Base-by-base conservation (phyloP, 2,797 vertebrate genomes). In the Botia kubotai region DNA sequence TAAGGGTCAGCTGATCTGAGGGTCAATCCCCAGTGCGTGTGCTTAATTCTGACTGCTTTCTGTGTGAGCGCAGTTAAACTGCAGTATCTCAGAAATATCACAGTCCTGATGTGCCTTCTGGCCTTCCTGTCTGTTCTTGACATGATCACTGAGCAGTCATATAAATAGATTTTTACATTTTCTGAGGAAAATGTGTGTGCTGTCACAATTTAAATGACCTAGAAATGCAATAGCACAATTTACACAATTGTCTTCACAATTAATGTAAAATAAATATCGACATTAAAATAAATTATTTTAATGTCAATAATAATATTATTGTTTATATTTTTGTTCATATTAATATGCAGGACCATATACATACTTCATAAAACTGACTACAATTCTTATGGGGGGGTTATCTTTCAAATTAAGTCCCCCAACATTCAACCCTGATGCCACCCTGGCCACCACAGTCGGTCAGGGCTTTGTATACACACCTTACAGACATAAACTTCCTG, bases 401-500 rank as follows among this genome's bases (percentile, higher is more conserved):
- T 11, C 29, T 39, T 39, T 39, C 16, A 33, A 5, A 12, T 3
- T 8, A 4, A 63, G 11, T 29, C 16, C 21, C 12, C 23, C 46
- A 71, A 21, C 13, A 50, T 62, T 26, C 23, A 1, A 26, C 23
- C 23, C 23, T 26, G 23, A 81, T 76, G 33, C 60, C 67, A 43
- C 39, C 48, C 21, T 10, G 46, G 21, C 57, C 50, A 70, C 4
- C 33, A 7, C 65, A 63, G 80, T 73, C 63, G 14, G 63, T 43
- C 57, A 74, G 76, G 70, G 58, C 72, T 81, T 77, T 67, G 70
- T 83, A 87, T 88, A 88, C 84, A 84, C 57, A 71, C 39, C 67
- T 80, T 79, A 72, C 75, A 83, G 81, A 85, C 67, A 81, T 73
- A 85, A 83, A 88, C 89, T 86, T 89, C 86, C 85, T 87, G 84